Evolutionary conservation across 2,888 invertebrate species (phyloP), one percentile per base, ranked within the genome.

Genomic region (Schizotus pectinicornis): DNA sequence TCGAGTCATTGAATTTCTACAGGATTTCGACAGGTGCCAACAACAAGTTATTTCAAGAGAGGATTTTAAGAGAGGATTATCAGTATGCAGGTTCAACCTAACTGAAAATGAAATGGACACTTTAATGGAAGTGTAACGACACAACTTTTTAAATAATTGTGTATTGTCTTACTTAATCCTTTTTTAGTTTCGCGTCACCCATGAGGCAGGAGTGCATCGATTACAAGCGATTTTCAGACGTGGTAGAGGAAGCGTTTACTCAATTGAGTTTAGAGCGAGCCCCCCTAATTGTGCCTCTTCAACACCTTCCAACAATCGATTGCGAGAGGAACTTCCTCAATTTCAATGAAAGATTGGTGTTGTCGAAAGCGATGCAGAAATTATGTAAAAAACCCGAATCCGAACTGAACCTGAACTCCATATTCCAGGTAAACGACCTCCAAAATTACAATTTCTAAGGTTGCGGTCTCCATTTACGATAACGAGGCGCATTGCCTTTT

Each of bases 61-160:
- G 0, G 87, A 92, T 80, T 92, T 92, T 78, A 85, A 86, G 67
- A 84, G 92, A 52, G 89, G 87, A 0, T 79, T 92, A 41, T 85
- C 86, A 58, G 80, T 85, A 62, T 85, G 90, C 47, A 84, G 87
- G 39, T 84, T 91, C 37, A 80, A 86, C 54, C 82, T 92, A 43
- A 84, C 85, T 1, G 84, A 85, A 8, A 79, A 84, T 3, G 91
- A 92, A 80, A 81, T 89, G 69, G 86, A 86, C 63, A 87, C 89
- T 0, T 77, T 92, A 36, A 86, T 88, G 81, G 85, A 90, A 70
- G 87, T 89, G 86, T 92, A 77, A 81, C 86, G 81, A 22, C 3
- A 43, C 39, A 53, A 34, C 12, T 11, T 39, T 32, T 49, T 43
- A 3, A 6, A n/a, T 2, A 31, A 36, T 50, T 33, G n/a, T n/a